phyloP scores from a whole-genome alignment of 2,888 invertebrate species.

The Brachyopa scutellaris region DNA sequence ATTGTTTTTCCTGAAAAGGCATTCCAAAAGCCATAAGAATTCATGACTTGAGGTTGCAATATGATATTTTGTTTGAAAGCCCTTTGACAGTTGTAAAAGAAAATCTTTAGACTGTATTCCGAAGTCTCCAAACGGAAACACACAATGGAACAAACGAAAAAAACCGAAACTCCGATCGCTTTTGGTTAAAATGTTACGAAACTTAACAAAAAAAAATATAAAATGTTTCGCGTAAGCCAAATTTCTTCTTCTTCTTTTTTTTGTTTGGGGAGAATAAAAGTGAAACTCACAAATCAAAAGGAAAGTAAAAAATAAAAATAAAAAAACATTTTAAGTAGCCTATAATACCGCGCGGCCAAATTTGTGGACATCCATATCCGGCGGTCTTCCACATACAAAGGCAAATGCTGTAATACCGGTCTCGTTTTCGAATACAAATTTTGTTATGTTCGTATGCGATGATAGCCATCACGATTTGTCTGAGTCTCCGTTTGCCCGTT shows the following conservation, averaged over 20 bases:
- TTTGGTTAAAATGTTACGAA: slow-evolving; percentile 3
- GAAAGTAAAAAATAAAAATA: slow-evolving; percentile 9
- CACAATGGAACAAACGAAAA: no score
- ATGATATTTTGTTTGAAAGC: no score
- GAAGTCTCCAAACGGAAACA: no score
- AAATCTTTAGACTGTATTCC: no score
- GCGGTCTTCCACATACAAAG: slow-evolving; percentile 20
- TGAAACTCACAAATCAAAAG: slow-evolving; percentile 53
- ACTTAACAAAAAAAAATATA: slow-evolving; percentile 29
- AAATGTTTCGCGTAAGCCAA: background rate
- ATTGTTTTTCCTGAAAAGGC: no score
- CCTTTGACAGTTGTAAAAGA: no score
- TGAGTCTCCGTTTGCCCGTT: slow-evolving; percentile 30
- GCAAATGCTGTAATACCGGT: slow-evolving; percentile 37
- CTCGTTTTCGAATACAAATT: slow-evolving; percentile 27
- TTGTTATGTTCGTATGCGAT: slow-evolving; percentile 27
- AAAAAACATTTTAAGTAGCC: slow-evolving; percentile 3
- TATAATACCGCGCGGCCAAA: slow-evolving; percentile 16
- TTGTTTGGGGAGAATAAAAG: slow-evolving; percentile 27
- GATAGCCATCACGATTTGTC: slow-evolving; percentile 57
- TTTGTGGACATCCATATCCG: slow-evolving; percentile 30
- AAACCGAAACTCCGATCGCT: no score
- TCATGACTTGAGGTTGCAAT: no score
- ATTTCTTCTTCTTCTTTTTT: slow-evolving; percentile 11
- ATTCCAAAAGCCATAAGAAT: no score